phyloP scores from a whole-genome alignment of 2,888 invertebrate species.

The Ormyrus nitidulus region DNA sequence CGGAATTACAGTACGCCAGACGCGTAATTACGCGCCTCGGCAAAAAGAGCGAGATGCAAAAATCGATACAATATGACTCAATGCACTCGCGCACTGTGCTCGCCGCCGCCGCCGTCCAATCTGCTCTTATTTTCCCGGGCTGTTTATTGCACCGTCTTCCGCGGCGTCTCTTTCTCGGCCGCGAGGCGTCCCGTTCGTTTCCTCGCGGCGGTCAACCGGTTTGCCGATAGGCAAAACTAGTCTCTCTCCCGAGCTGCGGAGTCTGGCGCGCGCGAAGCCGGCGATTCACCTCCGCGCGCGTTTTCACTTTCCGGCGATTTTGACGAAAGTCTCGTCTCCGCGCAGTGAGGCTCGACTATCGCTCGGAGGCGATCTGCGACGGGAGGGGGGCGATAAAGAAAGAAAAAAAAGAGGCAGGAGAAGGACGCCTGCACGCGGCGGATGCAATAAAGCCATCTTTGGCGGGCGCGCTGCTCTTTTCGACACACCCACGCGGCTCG shows the following conservation, averaged over 20 bases:
- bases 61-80: neutral
- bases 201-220: constrained; percentile 42
- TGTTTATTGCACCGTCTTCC: constrained; percentile 11
- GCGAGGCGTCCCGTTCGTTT: constrained; percentile 8
- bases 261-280: too few relatives aligned
- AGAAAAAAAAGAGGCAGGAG: neutral
- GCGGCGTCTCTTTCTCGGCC: constrained; percentile 9
- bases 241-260: neutral
- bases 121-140: neutral
- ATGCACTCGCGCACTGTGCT: neutral
- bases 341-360: neutral
- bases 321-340: constrained; percentile 19
- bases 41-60: neutral
- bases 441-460: constrained; percentile 62
- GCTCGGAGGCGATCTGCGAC: neutral
- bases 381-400: neutral
- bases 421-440: constrained; percentile 22
- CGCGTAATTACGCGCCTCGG: neutral
- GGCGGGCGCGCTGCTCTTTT: constrained; percentile 62
- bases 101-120: too few relatives aligned
- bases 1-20: neutral
- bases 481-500: constrained; percentile 68
- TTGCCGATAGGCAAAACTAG: constrained; percentile 28
- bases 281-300: neutral
- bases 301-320: constrained; percentile 39